Evolutionary conservation across 2,113 vertebrate genomes (phyloP).

Genomic region (Vulpes lagopus): DNA sequence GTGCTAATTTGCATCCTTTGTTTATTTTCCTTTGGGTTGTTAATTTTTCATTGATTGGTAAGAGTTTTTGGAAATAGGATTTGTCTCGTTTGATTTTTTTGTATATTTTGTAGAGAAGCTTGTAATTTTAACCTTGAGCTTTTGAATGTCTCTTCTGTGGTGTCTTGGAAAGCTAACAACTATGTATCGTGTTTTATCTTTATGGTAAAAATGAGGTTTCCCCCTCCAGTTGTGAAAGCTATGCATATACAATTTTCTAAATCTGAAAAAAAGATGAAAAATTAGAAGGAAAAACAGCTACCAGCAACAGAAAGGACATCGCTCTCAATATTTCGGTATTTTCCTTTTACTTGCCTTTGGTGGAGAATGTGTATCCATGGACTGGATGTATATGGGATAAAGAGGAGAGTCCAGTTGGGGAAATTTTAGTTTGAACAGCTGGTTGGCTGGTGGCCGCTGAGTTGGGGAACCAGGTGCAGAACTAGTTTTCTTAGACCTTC

Average conservation of each 20-base stretch:
- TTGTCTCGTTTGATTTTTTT: background rate
- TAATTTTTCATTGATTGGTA: conserved; percentile 2
- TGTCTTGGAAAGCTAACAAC: background rate
- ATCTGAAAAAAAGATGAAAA: background rate
- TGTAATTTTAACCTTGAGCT: conserved; percentile 5
- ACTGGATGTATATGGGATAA: background rate
- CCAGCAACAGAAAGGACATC: background rate
- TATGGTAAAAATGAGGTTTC: conserved; percentile 25
- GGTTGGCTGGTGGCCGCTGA: background rate
- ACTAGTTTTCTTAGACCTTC: background rate
- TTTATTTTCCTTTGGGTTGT: background rate
- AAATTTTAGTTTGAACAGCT: background rate
- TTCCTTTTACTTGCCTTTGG: conserved; percentile 28
- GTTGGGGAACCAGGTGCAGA: background rate
- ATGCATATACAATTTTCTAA: background rate
- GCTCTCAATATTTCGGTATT: background rate
- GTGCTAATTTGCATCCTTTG: background rate
- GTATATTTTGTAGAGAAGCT: background rate
- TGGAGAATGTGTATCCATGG: background rate
- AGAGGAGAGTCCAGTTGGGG: background rate
- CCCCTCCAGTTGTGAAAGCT: background rate
- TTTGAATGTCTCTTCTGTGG: background rate
- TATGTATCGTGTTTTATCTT: background rate
- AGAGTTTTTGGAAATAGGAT: background rate
- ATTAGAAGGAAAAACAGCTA: background rate